Evolutionary conservation across 1,140 invertebrate genomes (phyloP), one percentile per base, ranked within the genome.

Genomic region (Hyles euphorbiae): DNA sequence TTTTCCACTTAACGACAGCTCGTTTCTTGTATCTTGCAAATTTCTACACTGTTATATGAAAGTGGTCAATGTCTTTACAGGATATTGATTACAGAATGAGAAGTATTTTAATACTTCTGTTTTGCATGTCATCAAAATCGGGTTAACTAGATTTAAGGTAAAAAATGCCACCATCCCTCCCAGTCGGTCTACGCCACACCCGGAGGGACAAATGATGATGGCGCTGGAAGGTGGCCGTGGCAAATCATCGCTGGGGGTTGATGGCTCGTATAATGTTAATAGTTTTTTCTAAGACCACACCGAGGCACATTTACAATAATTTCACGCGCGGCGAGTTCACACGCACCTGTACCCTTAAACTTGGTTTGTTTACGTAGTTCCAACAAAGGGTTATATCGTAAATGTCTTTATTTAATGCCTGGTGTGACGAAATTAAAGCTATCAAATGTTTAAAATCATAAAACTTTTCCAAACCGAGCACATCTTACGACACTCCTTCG

Each of bases 231-330:
- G 72, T 74, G 64, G 56, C 79, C 85, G 74, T 84, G 63, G 64
- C 77, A 72, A 87, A 87, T 83, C 76, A 57, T 34, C 60, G 66
- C 54, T 65, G 68, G 69, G 85, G 82, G 82, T 83, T 81, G 85
- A 82, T 80, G 72, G 72, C 70, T 81, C 76, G 74, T 80, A 78
- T 83, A 83, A 85, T 85, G 69, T 73, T 77, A 70, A 76, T 74
- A 80, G 78, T 81, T 83, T 82, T 68, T 71, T 64, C 58, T 67
- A 65, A 74, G 83, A 87, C 83, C 85, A 88, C 85, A 88, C 85
- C 78, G 83, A 72, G 72, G 77, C 70, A 76, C 78, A 80, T 78
- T 76, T 76, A 82, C 76, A 76, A 63, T 79, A 76, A 88, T 87
- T 88, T 88, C 85, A 88, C 81, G 85, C 76, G 63, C 74, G 67